Evolutionary conservation across 2,888 invertebrate species (phyloP), one percentile per base, ranked within the genome.

Genomic region (Buathra laborator): DNA sequence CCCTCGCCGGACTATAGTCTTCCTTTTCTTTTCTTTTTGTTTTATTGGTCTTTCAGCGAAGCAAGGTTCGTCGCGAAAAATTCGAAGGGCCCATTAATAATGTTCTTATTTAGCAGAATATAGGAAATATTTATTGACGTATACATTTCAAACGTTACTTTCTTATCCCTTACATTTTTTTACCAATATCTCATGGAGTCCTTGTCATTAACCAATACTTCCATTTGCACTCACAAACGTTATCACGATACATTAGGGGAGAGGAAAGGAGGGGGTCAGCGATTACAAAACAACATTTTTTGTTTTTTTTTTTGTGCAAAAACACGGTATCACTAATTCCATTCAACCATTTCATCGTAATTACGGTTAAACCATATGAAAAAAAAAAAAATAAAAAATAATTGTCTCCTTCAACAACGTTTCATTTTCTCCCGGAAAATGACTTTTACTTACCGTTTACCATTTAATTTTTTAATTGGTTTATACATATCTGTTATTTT

Each of bases 1-100:
- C 79, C 51, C 9, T 29, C 44, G 64, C 64, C 75, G 79, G 79
- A 83, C 79, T 24, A 12, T 16, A 16, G 14, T 67, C 59, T 68
- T 56, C 56, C 16, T 44, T 29, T 10, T 48, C 29, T 74, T 75
- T 44, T n/a, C 12, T 12, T 76, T 10, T 2, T 44, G 12, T 46
- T 6, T 67, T 19, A 68, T 53, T 83, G 62, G 44, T 64, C n/a
- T 79, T 64, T 53, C 10, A 37, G 24, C 29, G 44, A 68, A n/a
- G n/a, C n/a, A n/a, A 56, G 51, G 48, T 62, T 24, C 67, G 14
- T 43, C 59, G 37, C 44, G 48, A 37, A 43, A 24, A 56, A 70
- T 12, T 29, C 12, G 6, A 68, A 77, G 59, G 7, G 32, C 43
- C 46, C 37, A 48, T 51, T 48, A 4, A 10, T 66, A 53, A 53